Percentiles rank a stretch among this genome's conserved stretches.
Conservation (phyloP, 2,113 vertebrate species). For the Caretta caretta region DNA sequence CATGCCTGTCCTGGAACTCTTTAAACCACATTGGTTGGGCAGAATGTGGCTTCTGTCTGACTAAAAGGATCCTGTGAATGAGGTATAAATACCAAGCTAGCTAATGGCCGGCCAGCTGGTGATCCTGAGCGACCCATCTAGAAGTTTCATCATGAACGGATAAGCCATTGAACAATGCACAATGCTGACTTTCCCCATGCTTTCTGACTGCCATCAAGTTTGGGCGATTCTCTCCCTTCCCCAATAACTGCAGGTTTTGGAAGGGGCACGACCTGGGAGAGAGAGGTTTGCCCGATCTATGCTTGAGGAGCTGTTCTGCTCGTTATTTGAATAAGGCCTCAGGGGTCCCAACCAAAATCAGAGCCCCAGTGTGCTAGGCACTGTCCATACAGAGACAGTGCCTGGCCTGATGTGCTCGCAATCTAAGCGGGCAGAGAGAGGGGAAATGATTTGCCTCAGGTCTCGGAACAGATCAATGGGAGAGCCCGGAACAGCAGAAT, state of each 20-base stretch:
- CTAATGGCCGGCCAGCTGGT: neutral
- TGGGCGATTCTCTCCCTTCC: neutral
- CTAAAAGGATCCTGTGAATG: conserved; percentile 28
- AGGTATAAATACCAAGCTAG: neutral
- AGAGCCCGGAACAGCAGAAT: neutral
- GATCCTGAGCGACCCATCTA: fast-evolving
- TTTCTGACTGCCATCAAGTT: neutral
- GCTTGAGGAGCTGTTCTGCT: neutral
- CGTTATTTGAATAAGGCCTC: neutral
- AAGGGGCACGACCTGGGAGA: neutral
- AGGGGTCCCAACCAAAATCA: neutral
- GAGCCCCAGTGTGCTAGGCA: too few relatives aligned
- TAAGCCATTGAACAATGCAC: neutral
- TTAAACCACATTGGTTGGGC: conserved; percentile 59
- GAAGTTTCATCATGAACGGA: neutral
- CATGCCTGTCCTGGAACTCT: conserved; percentile 52
- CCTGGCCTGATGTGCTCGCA: neutral
- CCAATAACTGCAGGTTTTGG: neutral
- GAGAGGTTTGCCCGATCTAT: neutral
- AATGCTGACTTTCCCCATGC: neutral
- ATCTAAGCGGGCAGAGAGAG: neutral
- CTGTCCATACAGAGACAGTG: neutral
- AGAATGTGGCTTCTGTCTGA: conserved; percentile 32
- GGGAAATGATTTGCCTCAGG: neutral
- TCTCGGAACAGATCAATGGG: neutral